Conservation (phyloP, 2,797 vertebrate species). For the Diceros bicornis region DNA sequence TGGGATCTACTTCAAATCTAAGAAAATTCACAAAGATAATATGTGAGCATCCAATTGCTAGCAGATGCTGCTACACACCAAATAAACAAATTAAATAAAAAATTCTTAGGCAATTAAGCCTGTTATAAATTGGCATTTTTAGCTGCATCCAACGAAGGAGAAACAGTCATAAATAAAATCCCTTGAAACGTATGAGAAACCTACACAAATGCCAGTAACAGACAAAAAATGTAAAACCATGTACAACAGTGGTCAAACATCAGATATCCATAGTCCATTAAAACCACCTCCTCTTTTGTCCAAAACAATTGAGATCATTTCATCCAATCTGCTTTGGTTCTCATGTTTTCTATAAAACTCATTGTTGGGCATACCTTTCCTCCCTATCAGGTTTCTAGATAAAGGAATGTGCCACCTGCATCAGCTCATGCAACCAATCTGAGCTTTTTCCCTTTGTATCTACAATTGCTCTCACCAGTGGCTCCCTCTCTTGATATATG, state of each 20-base stretch:
- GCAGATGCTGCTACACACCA: neutral
- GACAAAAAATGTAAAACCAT: neutral
- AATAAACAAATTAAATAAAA: conserved; percentile 56
- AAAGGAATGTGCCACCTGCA: neutral
- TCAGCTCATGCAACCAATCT: neutral
- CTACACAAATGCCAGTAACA: neutral
- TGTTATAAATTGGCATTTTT: conserved; percentile 52
- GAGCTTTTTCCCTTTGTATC: neutral
- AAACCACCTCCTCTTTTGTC: neutral
- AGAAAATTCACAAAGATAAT: neutral
- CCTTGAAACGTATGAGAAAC: neutral
- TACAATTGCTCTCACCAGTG: neutral
- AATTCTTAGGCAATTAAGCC: neutral
- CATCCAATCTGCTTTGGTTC: neutral
- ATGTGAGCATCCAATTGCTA: neutral
- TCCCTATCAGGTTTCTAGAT: neutral
- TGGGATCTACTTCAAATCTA: conserved; percentile 16
- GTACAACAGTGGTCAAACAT: neutral
- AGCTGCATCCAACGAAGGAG: neutral
- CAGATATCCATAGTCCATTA: neutral
- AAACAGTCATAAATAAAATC: neutral
- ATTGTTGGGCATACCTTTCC: neutral
- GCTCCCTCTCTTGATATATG: neutral
- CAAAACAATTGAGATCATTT: conserved; percentile 15
- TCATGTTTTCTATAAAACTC: neutral